A percentile compares a stretch with the other conserved stretches of the same genome.
Conservation (phyloP, 2,797 vertebrate genomes). For the Pogoniulus pusillus region DNA sequence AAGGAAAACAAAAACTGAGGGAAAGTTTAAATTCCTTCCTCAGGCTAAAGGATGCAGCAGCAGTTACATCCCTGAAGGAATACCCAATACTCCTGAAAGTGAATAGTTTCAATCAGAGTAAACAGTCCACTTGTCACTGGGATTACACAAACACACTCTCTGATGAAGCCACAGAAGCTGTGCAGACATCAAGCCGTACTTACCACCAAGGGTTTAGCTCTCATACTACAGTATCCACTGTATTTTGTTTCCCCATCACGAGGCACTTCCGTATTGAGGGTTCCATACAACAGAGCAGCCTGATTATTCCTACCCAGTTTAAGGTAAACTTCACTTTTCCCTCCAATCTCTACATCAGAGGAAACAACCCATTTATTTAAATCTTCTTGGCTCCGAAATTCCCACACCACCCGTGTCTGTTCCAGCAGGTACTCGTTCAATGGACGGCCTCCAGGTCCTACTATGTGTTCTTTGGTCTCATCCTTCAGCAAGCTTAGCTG, state of each 20-base stretch:
- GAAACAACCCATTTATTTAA: constrained; percentile 88
- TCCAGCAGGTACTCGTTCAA: constrained; percentile 80
- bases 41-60: background rate
- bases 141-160: background rate
- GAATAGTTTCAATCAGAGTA: background rate
- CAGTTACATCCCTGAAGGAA: background rate
- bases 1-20: background rate
- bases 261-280: constrained; percentile 81
- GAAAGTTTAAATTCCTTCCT: background rate
- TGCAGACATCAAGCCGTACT: constrained; percentile 32
- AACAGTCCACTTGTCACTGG: background rate
- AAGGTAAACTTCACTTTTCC: constrained; percentile 85
- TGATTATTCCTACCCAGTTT: constrained; percentile 85
- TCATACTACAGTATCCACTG: constrained; percentile 92
- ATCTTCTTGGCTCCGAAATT: constrained; percentile 87
- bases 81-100: background rate
- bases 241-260: constrained; percentile 88
- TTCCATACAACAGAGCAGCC: constrained; percentile 87
- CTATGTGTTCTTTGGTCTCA: constrained; percentile 74
- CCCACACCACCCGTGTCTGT: constrained; percentile 88
- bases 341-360: constrained; percentile 90
- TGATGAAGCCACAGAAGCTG: background rate
- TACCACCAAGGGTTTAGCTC: constrained; percentile 82
- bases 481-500: constrained; percentile 81
- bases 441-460: constrained; percentile 80